Evolutionary conservation across 2,888 invertebrate species (phyloP), one percentile per base, ranked within the genome.

Genomic region (Antitype chi): DNA sequence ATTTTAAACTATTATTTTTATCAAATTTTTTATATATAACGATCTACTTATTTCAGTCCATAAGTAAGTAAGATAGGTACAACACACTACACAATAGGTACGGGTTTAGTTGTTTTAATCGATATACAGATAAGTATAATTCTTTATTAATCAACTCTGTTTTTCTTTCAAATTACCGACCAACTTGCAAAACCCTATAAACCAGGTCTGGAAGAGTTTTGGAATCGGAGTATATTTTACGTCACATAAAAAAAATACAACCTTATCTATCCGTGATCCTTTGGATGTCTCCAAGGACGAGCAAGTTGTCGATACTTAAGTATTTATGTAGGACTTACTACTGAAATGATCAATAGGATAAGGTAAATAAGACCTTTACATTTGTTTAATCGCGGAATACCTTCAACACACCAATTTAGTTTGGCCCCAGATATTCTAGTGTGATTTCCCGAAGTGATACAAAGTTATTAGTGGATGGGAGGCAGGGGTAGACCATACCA

Each of bases 261-360:
- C 6, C 20, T 25, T 13, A 52, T 53, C 9, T 9, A 59, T 76
- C 47, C 6, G 55, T 73, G 17, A 49, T 64, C 20, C 49, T 15
- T 13, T 38, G 17, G 15, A 25, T 25, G 28, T 64, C 43, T 57
- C 63, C 6, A 74, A 74, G 62, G 28, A 67, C 8, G 25, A 52
- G 43, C 28, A 57, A 64, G 3, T 53, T 81, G 63, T 80, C 49
- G 32, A 68, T 68, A 63, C 62, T 57, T 32, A 52, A 80, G n/a
- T 79, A 79, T 74, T 32, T 68, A 68, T 25, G 11, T 53, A 63
- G 52, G 47, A 69, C 28, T 66, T 60, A 62, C 59, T 60, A 17
- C 23, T 69, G 57, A 70, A 82, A 83, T 74, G 59, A 81, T 72
- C 67, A 81, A 85, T 80, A 70, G 60, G 43, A 66, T 59, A 80